A percentile compares a stretch with the other conserved stretches of the same genome.
These are phyloP conservation scores for Diplodus puntazzo DNA, from an alignment of 2,797 vertebrate genomes.

Conservation along the genomic window DNA sequence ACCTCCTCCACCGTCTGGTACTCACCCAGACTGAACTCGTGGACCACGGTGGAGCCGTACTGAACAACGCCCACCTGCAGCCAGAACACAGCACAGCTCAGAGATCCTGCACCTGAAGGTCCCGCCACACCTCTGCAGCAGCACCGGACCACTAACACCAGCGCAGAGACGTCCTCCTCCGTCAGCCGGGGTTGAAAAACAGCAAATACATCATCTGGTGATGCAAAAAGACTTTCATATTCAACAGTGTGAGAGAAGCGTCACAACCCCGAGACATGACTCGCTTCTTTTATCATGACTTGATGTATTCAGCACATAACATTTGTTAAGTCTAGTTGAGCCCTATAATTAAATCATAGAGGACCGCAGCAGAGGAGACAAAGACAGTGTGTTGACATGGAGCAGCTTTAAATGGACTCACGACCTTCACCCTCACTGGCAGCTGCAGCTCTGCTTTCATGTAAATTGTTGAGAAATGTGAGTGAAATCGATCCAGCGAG, in stretches of 20 bases:
- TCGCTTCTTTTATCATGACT: no score
- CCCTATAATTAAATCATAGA: no score
- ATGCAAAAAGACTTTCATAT: no score
- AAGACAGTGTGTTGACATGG: not conserved
- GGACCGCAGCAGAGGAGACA: not conserved
- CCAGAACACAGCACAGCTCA: constrained; percentile 13
- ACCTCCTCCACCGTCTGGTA: constrained; percentile 92
- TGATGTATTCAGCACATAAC: no score
- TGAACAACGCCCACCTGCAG: constrained; percentile 92
- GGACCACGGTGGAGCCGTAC: constrained; percentile 92
- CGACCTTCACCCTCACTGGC: not conserved
- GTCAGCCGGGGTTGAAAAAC: no score
- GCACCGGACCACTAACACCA: not conserved
- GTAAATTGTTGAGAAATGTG: not conserved
- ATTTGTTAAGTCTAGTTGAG: no score
- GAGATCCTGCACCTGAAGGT: not conserved
- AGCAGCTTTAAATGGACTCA: not conserved
- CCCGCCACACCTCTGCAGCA: not conserved
- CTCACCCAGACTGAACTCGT: constrained; percentile 93
- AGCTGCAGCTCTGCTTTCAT: not conserved
- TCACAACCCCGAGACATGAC: no score
- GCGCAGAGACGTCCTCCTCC: not conserved
- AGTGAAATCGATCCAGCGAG: not conserved
- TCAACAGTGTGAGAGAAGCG: no score
- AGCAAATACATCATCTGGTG: no score